Evolutionary conservation across 2,797 vertebrate species (phyloP), one percentile per base, ranked within the genome.

Genomic region (Rhinophrynus dorsalis): DNA sequence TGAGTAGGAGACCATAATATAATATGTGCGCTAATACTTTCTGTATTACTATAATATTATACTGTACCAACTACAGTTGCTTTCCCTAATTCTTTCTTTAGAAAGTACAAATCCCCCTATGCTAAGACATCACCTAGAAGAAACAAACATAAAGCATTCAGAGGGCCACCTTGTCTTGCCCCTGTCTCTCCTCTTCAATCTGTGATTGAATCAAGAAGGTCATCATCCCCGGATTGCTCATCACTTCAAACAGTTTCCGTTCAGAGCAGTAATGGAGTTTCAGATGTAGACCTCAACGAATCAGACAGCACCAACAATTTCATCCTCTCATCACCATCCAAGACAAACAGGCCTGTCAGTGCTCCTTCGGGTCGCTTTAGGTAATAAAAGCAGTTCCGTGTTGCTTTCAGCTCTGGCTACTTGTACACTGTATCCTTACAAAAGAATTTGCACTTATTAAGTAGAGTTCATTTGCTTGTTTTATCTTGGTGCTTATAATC

Each of bases 301-400:
- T 82, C 83, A 88, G 80, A 77, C 55, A 76, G 68, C 30, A 76
- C 77, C 83, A 79, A 71, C 71, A 81, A 83, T 81, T 82, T 79
- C 76, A 71, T 38, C 67, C 76, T 85, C 74, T 11, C 78, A 67
- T 80, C 74, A 12, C 51, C 73, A 73, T 82, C 75, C 60, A 72
- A 84, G 76, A 86, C 77, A 82, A 86, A 78, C 75, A 82, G 85
- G 77, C 79, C 80, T 77, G 74, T 75, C 79, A 81, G 75, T 74
- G 74, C 73, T 81, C 80, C 75, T 10, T 23, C 18, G 76, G 83
- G 86, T 88, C 84, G 83, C 15, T 62, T 77, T 75, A 86, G 86
- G 88, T 85, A 86, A 90, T 88, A 78, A 88, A 85, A 90, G 78
- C 79, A 71, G 20, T 52, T 50, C 71, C 76, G 27, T 77, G 12